Base-by-base conservation (phyloP, 2,888 invertebrate genomes). In the Apantesis nais region DNA sequence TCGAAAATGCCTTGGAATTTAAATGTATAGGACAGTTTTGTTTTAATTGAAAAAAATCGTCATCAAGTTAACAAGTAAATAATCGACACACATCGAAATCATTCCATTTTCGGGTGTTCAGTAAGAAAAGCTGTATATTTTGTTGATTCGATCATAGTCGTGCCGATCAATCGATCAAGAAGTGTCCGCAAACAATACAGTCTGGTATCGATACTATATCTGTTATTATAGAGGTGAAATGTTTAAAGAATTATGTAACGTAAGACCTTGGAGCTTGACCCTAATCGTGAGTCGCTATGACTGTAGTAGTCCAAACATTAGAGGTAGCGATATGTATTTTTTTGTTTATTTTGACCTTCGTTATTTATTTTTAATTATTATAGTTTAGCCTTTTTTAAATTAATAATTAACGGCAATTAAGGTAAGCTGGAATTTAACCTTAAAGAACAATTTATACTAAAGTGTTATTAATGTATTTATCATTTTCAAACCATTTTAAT, bases 181-280 rank as follows among this genome's bases (percentile, higher is more conserved):
- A 70, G 72, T 74, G 80, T 76, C 72, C 65, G 74, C 61, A 11
- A 74, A 80, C 77, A 76, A 83, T 76, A 75, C 74, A 74, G 71
- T 84, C 76, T 78, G 76, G 77, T 81, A 80, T 83, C 74, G 76
- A 80, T 85, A 80, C 78, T 82, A 77, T 86, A 89, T 90, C 90
- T 89, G 90, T 92, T 87, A 90, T 92, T 87, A 86, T 84, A 80
- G 83, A 86, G 80, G 84, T 82, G 87, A 88, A 90, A 89, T 90
- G 89, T 85, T 90, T 85, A 77, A 82, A 85, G 81, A 83, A 85
- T 94, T 94, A 94, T 93, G 91, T 93, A 93, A 94, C 80, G 80
- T 52, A 77, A 81, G 90, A 92, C 94, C 94, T 94, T 94, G 94
- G 82, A 79, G 88, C 92, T 93, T 94, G 94, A 94, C 94, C 94